These are phyloP conservation scores for Acestrorhynchus altus DNA, from an alignment of 2,797 vertebrate genomes.

Conservation along the genomic window DNA sequence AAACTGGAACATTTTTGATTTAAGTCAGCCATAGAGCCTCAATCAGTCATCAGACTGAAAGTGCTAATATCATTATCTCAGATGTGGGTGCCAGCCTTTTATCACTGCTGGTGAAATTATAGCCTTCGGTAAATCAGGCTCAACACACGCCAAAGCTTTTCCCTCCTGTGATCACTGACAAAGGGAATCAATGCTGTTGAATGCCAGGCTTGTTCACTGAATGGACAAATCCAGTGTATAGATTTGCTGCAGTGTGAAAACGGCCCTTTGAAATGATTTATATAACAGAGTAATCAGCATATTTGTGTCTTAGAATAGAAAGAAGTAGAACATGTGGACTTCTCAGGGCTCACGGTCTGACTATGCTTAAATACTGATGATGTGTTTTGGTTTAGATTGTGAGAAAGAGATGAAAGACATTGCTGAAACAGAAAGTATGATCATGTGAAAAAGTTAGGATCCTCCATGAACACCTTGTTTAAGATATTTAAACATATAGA, in stretches of 20 bases:
- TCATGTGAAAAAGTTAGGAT: no score
- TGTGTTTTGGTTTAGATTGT: background rate
- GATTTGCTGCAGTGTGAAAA: background rate
- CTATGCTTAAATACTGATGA: background rate
- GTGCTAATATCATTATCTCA: background rate
- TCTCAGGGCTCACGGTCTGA: background rate
- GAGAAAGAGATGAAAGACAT: no score
- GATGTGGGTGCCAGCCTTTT: background rate
- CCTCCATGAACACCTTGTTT: no score
- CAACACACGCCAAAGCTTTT: background rate
- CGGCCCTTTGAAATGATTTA: slow-evolving; percentile 9
- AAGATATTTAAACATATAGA: no score
- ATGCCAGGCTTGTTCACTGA: background rate
- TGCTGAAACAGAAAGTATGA: no score
- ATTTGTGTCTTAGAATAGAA: slow-evolving; percentile 16
- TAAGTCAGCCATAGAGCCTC: background rate
- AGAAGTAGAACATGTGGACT: slow-evolving; percentile 18
- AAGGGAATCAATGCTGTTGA: background rate
- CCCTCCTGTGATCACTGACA: background rate
- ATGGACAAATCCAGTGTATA: background rate
- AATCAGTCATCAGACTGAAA: background rate
- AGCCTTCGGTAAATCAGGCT: background rate
- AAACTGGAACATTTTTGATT: background rate
- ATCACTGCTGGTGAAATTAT: background rate
- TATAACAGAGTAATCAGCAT: slow-evolving; percentile 25